A percentile compares a stretch with the other conserved stretches of the same genome.
phyloP scores from a whole-genome alignment of 2,113 vertebrate species.

The Crotalus helleri region DNA sequence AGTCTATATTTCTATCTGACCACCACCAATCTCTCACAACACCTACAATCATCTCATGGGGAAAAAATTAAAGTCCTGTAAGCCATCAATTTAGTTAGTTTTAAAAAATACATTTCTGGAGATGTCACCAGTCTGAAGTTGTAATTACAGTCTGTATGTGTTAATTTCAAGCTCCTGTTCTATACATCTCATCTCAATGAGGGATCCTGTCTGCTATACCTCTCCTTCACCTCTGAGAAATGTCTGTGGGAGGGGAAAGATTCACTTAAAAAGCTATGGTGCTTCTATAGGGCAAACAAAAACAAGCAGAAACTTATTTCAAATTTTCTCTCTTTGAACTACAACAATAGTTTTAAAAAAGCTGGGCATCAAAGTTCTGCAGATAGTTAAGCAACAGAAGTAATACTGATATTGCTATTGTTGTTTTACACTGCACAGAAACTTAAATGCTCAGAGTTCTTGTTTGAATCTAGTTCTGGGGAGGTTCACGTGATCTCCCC shows the following conservation, averaged over 20 bases:
- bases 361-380: neutral
- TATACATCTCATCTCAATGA: conserved; percentile 35
- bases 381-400: neutral
- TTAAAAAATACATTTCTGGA: conserved; percentile 70
- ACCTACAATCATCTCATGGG: neutral
- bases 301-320: neutral
- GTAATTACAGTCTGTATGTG: conserved; percentile 75
- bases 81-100: conserved; percentile 76
- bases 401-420: neutral
- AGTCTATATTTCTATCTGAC: conserved; percentile 11
- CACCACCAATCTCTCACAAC: neutral
- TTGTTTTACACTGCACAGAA: neutral
- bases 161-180: conserved; percentile 67
- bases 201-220: conserved; percentile 61
- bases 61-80: conserved; percentile 55
- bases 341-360: neutral
- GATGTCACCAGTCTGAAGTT: conserved; percentile 73
- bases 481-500: neutral
- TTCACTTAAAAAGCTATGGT: neutral
- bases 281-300: neutral
- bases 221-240: conserved; percentile 39
- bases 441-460: neutral
- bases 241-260: conserved; percentile 35
- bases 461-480: neutral
- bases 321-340: neutral